Evolutionary conservation across 2,113 vertebrate species (phyloP), one percentile per base, ranked within the genome.

Genomic region (Trematocara unimaculatum): DNA sequence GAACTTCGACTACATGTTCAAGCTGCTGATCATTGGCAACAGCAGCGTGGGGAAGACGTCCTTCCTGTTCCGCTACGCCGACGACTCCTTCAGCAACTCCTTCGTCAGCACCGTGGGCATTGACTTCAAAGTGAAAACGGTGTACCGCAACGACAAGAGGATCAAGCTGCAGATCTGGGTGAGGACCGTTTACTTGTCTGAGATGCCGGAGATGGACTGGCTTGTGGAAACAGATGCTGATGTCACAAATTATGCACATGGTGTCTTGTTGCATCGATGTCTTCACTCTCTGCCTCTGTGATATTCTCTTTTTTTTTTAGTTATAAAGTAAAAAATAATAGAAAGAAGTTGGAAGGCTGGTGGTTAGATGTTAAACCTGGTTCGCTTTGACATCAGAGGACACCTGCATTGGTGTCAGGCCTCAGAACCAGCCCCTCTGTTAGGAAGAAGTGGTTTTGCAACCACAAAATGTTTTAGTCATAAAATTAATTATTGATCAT

Each of bases 1-100:
- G 95, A 99, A 99, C 95, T 99, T 99, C 80, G 98, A 99, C 95
- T 99, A 99, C 95, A 99, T 99, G 99, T 99, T 99, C 96, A 99
- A 99, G 92, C 96, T 99, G 83, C 97, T 99, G 92, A 99, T 99
- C 91, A 99, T 99, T 45, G 99, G 99, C 60, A 99, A 99, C 95
- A 99, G 98, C 96, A 99, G 98, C 3, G 99, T 99, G 9, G 99
- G 98, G 51, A 99, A 99, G 92, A 99, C 99, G 2, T 99, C 98
- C 88, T 99, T 99, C 94, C 96, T 99, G 38, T 99, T 99, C 96
- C 97, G 98, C 87, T 99, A 99, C 1, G 56, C 98, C 0, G 98
- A 99, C 12, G 98, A 99, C 90, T 98, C 99, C 45, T 99, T 99
- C 95, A 99, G 97, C 45, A 98, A 98, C 23, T 98, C 98, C 72